These are phyloP conservation scores for Thunnus albacares DNA, from an alignment of 2,797 vertebrate genomes.

Conservation along the genomic window DNA sequence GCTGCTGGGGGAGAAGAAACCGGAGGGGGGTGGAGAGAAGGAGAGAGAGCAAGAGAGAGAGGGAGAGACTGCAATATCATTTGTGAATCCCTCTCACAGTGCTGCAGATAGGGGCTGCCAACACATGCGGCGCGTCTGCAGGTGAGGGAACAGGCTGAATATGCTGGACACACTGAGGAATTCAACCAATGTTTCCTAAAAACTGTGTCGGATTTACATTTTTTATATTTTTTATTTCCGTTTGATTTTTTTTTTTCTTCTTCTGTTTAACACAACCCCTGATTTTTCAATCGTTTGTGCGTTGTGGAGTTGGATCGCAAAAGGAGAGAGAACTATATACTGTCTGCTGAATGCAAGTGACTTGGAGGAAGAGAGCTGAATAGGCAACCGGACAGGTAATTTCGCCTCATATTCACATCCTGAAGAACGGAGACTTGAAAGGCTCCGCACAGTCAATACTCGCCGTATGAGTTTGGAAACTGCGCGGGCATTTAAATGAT, in stretches of 20 bases:
- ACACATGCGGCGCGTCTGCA: conserved; percentile 94
- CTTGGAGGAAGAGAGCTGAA: conserved; percentile 66
- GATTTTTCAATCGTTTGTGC: conserved; percentile 22
- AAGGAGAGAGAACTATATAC: conserved; percentile 35
- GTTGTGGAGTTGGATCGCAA: conserved; percentile 61
- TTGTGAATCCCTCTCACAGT: conserved; percentile 93
- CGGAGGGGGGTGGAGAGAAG: conserved; percentile 48
- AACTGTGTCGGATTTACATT: conserved; percentile 76
- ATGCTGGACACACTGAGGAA: conserved; percentile 78
- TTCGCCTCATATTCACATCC: conserved; percentile 47
- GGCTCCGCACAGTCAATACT: conserved; percentile 49
- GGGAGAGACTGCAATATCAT: conserved; percentile 94
- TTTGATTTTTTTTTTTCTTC: neutral
- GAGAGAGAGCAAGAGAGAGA: conserved; percentile 66
- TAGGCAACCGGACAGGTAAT: conserved; percentile 67
- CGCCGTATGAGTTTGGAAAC: conserved; percentile 74
- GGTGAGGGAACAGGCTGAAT: conserved; percentile 90
- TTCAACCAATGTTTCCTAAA: conserved; percentile 54
- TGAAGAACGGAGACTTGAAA: conserved; percentile 51
- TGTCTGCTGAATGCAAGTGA: conserved; percentile 68
- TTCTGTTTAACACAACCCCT: conserved; percentile 18
- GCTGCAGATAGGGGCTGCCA: conserved; percentile 95
- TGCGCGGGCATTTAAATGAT: conserved; percentile 66
- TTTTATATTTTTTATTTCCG: conserved; percentile 12
- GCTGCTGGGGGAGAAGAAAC: conserved; percentile 79